Conservation (phyloP, 2,113 vertebrate genomes). For the Xenus cinereus region DNA sequence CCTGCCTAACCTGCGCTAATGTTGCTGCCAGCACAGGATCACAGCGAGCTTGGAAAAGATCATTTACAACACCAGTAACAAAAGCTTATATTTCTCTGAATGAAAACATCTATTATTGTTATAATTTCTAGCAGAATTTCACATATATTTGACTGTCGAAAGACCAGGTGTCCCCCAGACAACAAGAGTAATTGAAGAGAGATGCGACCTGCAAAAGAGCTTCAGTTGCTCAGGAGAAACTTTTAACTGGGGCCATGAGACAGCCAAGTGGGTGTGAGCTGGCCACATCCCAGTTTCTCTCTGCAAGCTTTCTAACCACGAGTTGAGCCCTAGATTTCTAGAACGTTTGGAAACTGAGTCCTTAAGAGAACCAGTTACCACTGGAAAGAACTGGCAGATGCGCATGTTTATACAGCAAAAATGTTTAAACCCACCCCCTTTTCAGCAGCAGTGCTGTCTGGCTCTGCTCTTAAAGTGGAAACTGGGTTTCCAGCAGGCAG, state of each 20-base stretch:
- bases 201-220: not conserved
- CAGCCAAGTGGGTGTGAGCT: not conserved
- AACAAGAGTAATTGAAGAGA: not conserved
- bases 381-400: not conserved
- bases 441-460: not conserved
- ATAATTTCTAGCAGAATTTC: not conserved
- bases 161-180: not conserved
- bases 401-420: not conserved
- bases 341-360: not conserved
- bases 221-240: not conserved
- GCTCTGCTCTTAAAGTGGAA: not conserved
- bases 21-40: not conserved
- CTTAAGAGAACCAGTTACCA: not conserved
- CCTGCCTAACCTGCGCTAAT: not conserved
- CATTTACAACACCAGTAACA: not conserved
- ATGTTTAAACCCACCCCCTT: not conserved
- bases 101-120: not conserved
- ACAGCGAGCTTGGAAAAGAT: not conserved
- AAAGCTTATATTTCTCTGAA: not conserved
- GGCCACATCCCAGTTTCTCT: not conserved
- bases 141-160: accelerated
- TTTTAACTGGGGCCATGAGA: not conserved
- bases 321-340: not conserved
- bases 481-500: not conserved
- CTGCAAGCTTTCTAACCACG: not conserved